Base-by-base conservation (phyloP, 1,140 invertebrate species). In the Halesus radiatus region DNA sequence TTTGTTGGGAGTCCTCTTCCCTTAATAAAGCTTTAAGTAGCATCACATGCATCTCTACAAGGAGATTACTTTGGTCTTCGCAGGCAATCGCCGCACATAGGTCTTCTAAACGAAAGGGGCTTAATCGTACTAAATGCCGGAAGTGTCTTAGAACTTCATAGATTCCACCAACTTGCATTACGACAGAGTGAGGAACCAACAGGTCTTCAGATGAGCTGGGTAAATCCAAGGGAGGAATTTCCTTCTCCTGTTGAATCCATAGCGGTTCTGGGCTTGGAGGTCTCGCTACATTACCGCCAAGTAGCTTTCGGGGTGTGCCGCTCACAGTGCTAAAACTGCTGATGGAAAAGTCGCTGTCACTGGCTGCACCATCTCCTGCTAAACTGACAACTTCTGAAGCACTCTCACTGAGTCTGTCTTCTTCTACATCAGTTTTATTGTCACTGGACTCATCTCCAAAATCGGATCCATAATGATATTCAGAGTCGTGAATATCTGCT, bases 61-160 rank as follows among this genome's bases (percentile, higher is more conserved):
- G 88, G 45, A 99, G 88, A 86, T 93, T 94, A 84, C 94, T 97
- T 87, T 98, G 96, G 88, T 99, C 97, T 85, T 98, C 96, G 85
- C 94, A 95, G 74, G 94, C 91, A n/a, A 99, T 85, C 45, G 96
- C 95, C 8, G 96, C 95, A 91, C 97, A 98, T 86, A 99, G 96
- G 88, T 99, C 98, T 91, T 99, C 98, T 87, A 99, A 94, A 80
- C 96, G 92, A 89, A 98, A 99, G 62, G 97, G 97, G 16, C 97
- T 98, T 4, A 99, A 89, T 75, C 98, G 91, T 7, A 99, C 93
- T 81, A 98, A 91, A 84, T 95, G 95, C 83, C 96, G 92, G 88
- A 98, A 99, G 86, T 97, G 95, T 83, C 97, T 91, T 37, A 99
- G 88, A 18, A 98, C 95, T 92, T 99, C 98, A 90, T 99, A 99